Percentiles rank a stretch among this genome's conserved stretches.
Conservation (phyloP, 2,888 invertebrate genomes). For the Lasioglossum leucozonium region DNA sequence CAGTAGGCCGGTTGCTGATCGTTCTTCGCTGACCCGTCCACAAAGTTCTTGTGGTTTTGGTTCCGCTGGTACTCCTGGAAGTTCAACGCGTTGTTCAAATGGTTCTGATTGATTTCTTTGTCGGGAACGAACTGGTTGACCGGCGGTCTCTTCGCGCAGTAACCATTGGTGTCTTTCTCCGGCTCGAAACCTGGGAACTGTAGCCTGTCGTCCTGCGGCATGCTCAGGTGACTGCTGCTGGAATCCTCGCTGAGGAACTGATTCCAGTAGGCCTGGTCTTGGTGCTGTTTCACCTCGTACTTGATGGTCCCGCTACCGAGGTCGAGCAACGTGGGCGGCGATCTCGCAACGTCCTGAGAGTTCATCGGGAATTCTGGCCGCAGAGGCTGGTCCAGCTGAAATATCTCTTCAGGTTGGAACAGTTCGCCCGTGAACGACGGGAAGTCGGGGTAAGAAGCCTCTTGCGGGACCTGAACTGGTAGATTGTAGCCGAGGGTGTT, state of each 20-base stretch:
- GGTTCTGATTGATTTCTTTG: conserved; percentile 70
- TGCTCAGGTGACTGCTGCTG: conserved; percentile 81
- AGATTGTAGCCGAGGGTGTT: conserved; percentile 81
- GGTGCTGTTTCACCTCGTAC: conserved; percentile 85
- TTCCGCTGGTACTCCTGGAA: conserved; percentile 67
- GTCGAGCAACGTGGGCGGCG: conserved; percentile 90
- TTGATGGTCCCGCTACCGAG: conserved; percentile 90
- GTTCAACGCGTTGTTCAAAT: conserved; percentile 50
- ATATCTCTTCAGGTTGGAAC: conserved; percentile 92
- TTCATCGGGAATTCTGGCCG: conserved; percentile 87
- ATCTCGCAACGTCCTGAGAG: conserved; percentile 85
- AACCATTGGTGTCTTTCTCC: conserved; percentile 71
- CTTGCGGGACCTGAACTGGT: conserved; percentile 83
- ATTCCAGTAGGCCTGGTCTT: conserved; percentile 84
- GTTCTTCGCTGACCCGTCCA: conserved; percentile 59
- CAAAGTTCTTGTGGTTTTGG: conserved; percentile 66
- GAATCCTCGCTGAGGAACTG: conserved; percentile 83
- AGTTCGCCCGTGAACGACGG: conserved; percentile 88
- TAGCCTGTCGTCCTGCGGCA: conserved; percentile 84
- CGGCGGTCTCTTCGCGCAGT: conserved; percentile 60
- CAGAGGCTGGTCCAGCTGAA: conserved; percentile 91
- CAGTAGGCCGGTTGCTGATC: conserved; percentile 72
- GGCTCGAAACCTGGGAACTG: conserved; percentile 78
- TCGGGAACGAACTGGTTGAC: conserved; percentile 65
- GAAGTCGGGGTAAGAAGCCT: conserved; percentile 85